A percentile compares a stretch with the other conserved stretches of the same genome.
These are phyloP conservation scores for Channa maculata DNA, from an alignment of 2,113 vertebrate species.

Conservation along the genomic window DNA sequence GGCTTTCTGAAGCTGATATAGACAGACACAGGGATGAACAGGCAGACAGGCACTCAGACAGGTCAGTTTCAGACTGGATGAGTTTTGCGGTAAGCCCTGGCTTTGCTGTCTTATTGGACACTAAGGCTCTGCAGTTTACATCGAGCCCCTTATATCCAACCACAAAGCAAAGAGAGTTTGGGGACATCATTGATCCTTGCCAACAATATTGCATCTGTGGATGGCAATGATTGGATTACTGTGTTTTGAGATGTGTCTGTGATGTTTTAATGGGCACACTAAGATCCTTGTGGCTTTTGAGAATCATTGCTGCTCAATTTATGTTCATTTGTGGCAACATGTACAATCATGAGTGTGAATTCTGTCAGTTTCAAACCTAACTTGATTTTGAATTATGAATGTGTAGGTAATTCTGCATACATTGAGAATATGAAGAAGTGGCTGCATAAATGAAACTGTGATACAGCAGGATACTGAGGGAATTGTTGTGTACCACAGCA, in stretches of 20 bases:
- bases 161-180: constrained; percentile 41
- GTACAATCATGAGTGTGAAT: constrained; percentile 1
- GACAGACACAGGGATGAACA: constrained; percentile 35
- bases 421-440: constrained; percentile 31
- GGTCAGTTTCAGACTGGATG: constrained; percentile 62
- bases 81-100: constrained; percentile 69
- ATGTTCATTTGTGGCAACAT: constrained; percentile 28
- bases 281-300: constrained; percentile 1
- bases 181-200: constrained; percentile 51
- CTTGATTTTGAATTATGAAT: constrained; percentile 45
- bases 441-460: constrained; percentile 43
- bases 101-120: constrained; percentile 77
- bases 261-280: constrained; percentile 35
- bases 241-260: constrained; percentile 53
- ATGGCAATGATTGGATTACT: constrained; percentile 58
- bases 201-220: constrained; percentile 50
- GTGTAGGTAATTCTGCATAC: constrained; percentile 28
- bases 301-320: constrained; percentile 27
- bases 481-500: constrained; percentile 42
- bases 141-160: constrained; percentile 31
- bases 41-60: constrained; percentile 44
- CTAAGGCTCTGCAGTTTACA: constrained; percentile 64
- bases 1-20: constrained; percentile 41
- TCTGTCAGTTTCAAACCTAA: constrained; percentile 6
- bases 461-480: constrained; percentile 40